phyloP scores from a whole-genome alignment of 1,140 invertebrate species.

The Dryas iulia region DNA sequence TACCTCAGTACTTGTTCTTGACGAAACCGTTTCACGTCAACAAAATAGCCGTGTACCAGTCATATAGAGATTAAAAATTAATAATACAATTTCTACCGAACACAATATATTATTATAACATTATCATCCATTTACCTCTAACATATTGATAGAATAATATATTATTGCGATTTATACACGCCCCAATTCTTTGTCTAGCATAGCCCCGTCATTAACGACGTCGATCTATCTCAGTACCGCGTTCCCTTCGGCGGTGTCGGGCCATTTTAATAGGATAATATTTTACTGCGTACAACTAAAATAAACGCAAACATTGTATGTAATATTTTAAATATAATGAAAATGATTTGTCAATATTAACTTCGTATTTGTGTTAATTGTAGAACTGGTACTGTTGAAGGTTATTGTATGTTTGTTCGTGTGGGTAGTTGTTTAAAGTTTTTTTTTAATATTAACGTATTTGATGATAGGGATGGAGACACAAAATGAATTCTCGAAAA shows the following conservation, averaged over 20 bases:
- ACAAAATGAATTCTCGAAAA: too few species aligned
- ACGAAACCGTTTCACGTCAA: too few species aligned
- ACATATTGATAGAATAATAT: conserved; percentile 12
- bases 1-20: too few species aligned
- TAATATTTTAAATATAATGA: neutral
- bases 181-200: conserved; percentile 16
- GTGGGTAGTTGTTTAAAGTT: too few species aligned
- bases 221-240: conserved; percentile 35
- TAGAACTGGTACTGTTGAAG: neutral
- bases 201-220: conserved; percentile 34
- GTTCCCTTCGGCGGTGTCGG: conserved; percentile 29
- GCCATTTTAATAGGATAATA: conserved; percentile 32
- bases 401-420: neutral
- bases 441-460: too few species aligned
- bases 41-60: too few species aligned
- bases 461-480: too few species aligned
- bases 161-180: conserved; percentile 15
- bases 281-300: conserved; percentile 13
- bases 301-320: neutral
- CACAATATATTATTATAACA: too few species aligned
- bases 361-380: neutral
- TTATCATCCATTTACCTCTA: neutral
- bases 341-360: neutral
- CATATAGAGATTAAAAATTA: too few species aligned
- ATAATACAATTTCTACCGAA: too few species aligned